A percentile compares a stretch with the other conserved stretches of the same genome.
These are phyloP conservation scores for Hymenopus coronatus DNA, from an alignment of 2,888 invertebrate species.

Conservation along the genomic window DNA sequence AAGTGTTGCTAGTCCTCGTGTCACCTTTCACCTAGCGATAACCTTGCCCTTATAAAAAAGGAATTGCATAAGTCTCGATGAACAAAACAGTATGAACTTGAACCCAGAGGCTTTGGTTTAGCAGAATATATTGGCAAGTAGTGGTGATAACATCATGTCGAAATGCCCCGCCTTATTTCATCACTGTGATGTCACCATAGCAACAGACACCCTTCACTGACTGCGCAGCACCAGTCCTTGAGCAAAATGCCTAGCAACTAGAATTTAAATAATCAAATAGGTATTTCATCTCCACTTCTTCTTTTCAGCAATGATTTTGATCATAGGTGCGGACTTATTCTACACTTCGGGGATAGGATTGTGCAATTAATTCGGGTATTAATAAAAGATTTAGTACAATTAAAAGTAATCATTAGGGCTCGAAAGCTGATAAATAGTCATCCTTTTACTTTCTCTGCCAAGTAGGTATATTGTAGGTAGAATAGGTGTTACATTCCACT, in stretches of 20 bases:
- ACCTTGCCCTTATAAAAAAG: not conserved
- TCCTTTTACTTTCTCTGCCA: too few relatives aligned
- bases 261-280: not conserved
- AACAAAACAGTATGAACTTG: not conserved
- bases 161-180: not conserved
- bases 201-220: slow-evolving; percentile 9
- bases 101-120: not conserved
- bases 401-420: too few relatives aligned
- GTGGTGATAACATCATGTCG: not conserved
- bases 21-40: not conserved
- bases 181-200: not conserved
- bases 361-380: too few relatives aligned
- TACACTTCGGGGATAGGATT: too few relatives aligned
- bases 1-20: not conserved
- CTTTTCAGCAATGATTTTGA: too few relatives aligned
- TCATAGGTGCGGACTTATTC: too few relatives aligned
- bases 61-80: not conserved
- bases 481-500: too few relatives aligned
- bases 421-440: too few relatives aligned
- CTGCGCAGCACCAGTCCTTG: slow-evolving; percentile 26
- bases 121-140: not conserved
- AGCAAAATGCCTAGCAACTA: slow-evolving; percentile 21
- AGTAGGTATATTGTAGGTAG: too few relatives aligned
- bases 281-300: not conserved
- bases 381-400: too few relatives aligned